A percentile compares a stretch with the other conserved stretches of the same genome.
These are phyloP conservation scores for Troides aeacus DNA, from an alignment of 2,888 invertebrate species.

Conservation along the genomic window DNA sequence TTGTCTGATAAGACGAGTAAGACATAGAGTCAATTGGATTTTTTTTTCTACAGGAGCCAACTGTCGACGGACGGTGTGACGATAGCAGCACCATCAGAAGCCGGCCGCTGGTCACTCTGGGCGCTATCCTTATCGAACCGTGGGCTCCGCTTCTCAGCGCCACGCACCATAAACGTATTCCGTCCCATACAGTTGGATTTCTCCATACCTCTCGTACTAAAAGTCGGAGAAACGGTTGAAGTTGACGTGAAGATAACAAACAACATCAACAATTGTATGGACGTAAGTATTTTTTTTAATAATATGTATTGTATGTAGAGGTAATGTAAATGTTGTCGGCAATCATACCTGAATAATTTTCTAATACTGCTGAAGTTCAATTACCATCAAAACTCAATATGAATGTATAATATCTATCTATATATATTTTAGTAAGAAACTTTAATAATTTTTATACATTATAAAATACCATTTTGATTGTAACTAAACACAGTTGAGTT, in stretches of 20 bases:
- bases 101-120: slow-evolving; percentile 84
- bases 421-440: too few species aligned
- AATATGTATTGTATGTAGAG: too few species aligned
- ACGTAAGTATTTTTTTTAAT: slow-evolving; percentile 73
- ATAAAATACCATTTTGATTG: too few species aligned
- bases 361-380: too few species aligned
- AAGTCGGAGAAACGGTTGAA: slow-evolving; percentile 83
- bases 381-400: too few species aligned
- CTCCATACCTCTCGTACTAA: slow-evolving; percentile 78
- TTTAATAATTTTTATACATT: too few species aligned
- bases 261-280: slow-evolving; percentile 84
- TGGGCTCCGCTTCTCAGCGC: slow-evolving; percentile 78
- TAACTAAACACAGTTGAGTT: too few species aligned
- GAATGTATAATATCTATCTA: too few species aligned
- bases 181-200: slow-evolving; percentile 83
- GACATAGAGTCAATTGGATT: neutral
- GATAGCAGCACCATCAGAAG: slow-evolving; percentile 81
- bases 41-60: slow-evolving; percentile 64
- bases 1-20: too few species aligned
- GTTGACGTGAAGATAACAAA: slow-evolving; percentile 85
- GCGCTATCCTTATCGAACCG: slow-evolving; percentile 79
- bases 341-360: too few species aligned
- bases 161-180: slow-evolving; percentile 81
- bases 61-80: slow-evolving; percentile 80
- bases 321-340: neutral